phyloP scores from a whole-genome alignment of 2,113 vertebrate species.

The Microtus oregoni region DNA sequence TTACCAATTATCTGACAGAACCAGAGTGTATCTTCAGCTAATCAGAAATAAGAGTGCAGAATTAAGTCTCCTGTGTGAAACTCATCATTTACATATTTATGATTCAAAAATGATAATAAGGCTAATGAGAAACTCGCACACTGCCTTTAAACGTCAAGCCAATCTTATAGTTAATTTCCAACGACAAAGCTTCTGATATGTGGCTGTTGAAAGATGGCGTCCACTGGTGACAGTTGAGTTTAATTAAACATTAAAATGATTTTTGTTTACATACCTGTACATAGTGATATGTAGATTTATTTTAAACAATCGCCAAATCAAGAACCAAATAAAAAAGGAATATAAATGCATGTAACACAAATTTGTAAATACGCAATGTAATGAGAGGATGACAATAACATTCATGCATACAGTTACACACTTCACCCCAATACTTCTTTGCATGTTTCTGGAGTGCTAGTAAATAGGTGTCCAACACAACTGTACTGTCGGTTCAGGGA shows the following conservation, averaged over 20 bases:
- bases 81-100: conserved; percentile 95
- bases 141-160: conserved; percentile 88
- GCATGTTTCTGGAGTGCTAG: not conserved
- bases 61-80: conserved; percentile 91
- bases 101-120: conserved; percentile 93
- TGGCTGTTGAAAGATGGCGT: conserved; percentile 81
- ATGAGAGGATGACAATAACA: conserved; percentile 9
- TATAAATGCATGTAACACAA: not conserved
- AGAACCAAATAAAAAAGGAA: conserved; percentile 11
- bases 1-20: conserved; percentile 93
- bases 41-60: conserved; percentile 92
- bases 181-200: conserved; percentile 81
- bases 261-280: conserved; percentile 23
- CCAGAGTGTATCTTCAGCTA: conserved; percentile 90
- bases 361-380: not conserved
- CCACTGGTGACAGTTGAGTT: conserved; percentile 84
- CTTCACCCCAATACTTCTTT: not conserved
- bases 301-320: conserved; percentile 55
- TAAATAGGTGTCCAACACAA: not conserved
- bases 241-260: conserved; percentile 86
- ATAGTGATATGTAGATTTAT: conserved; percentile 33
- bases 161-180: conserved; percentile 88
- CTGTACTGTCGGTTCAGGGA: not conserved
- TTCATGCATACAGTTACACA: not conserved
- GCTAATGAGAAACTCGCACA: conserved; percentile 91